These are phyloP conservation scores for Armadillidium nasatum DNA, from an alignment of 1,140 invertebrate genomes.

Conservation along the genomic window DNA sequence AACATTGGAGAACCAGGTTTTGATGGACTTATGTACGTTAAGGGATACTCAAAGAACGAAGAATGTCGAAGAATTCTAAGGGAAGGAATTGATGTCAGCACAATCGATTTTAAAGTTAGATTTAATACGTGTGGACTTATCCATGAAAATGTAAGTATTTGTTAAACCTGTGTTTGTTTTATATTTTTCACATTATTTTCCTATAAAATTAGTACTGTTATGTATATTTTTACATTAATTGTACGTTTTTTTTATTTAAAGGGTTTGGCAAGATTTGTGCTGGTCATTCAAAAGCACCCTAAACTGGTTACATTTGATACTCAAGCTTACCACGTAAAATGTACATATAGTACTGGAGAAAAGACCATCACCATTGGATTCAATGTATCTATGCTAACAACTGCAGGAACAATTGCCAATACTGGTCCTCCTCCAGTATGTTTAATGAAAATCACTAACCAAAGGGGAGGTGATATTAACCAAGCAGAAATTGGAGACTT, in stretches of 20 bases:
- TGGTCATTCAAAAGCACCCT: conserved; percentile 92
- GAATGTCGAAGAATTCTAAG: conserved; percentile 75
- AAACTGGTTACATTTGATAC: conserved; percentile 91
- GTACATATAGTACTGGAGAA: conserved; percentile 88
- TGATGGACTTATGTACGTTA: conserved; percentile 87
- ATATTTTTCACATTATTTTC: conserved; percentile 17
- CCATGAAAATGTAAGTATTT: conserved; percentile 72
- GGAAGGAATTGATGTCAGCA: conserved; percentile 60
- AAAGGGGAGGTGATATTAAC: conserved; percentile 78
- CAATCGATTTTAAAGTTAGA: conserved; percentile 79
- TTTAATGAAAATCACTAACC: conserved; percentile 83
- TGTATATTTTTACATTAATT: conserved; percentile 26
- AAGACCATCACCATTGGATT: conserved; percentile 88
- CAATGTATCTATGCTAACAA: conserved; percentile 91
- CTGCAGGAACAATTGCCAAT: conserved; percentile 89
- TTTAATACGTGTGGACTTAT: conserved; percentile 87
- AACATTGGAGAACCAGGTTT: conserved; percentile 70
- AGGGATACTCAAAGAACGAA: conserved; percentile 88
- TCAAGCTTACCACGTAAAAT: conserved; percentile 90
- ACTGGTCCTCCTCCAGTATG: conserved; percentile 89
- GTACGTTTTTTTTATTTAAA: conserved; percentile 49
- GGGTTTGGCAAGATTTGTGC: conserved; percentile 84
- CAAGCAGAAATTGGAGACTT: conserved; percentile 89
- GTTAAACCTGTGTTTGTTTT: neutral
- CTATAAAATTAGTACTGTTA: neutral